A percentile compares a stretch with the other conserved stretches of the same genome.
These are phyloP conservation scores for Mycetomoellerius zeteki DNA, from an alignment of 1,140 invertebrate species.

Conservation along the genomic window DNA sequence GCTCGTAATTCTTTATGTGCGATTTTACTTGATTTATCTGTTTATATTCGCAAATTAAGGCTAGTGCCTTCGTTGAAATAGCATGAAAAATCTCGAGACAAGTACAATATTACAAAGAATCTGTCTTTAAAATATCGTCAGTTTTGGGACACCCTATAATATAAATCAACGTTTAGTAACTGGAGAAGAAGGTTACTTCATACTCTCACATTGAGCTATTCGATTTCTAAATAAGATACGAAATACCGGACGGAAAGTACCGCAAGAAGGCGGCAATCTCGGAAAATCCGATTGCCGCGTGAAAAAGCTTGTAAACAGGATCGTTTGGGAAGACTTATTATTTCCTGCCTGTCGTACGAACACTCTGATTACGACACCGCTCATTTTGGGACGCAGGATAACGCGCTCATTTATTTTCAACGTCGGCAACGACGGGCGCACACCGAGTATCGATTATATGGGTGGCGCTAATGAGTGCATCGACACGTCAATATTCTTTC, in stretches of 20 bases:
- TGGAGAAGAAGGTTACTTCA: neutral
- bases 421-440: constrained; percentile 1
- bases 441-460: constrained; percentile 33
- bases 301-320: constrained; percentile 62
- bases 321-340: constrained; percentile 41
- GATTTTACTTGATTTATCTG: neutral
- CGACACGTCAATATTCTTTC: constrained; percentile 45
- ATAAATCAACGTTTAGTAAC: constrained; percentile 6
- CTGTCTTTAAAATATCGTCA: too few species aligned
- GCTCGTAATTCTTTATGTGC: neutral
- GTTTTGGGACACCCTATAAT: too few species aligned
- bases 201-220: neutral
- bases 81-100: neutral
- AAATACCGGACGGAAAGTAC: constrained; percentile 17
- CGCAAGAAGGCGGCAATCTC: neutral
- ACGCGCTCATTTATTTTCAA: constrained; percentile 45
- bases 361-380: constrained; percentile 40
- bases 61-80: neutral
- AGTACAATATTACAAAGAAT: too few species aligned
- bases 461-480: constrained; percentile 47
- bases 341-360: constrained; percentile 39
- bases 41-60: neutral
- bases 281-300: constrained; percentile 47
- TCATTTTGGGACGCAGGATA: constrained; percentile 13
- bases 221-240: constrained; percentile 1